Conservation (phyloP, 1,140 invertebrate genomes). For the Trigoniulus corallinus region DNA sequence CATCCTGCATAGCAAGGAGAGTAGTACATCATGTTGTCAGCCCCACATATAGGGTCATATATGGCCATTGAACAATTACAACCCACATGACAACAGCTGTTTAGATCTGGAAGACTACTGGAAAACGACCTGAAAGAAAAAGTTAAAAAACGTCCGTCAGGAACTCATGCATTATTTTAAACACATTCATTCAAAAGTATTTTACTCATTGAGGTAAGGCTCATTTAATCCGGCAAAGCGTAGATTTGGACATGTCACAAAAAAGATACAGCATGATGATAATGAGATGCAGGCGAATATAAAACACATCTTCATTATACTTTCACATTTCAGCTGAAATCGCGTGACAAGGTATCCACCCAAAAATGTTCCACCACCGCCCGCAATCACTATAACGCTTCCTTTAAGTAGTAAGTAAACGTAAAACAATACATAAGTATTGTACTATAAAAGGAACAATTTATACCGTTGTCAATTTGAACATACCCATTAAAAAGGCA, state of each 20-base stretch:
- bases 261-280: conserved; percentile 42
- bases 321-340: conserved; percentile 46
- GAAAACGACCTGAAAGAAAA: neutral
- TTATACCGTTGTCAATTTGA: neutral
- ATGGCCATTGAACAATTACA: conserved; percentile 9
- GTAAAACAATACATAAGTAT: no score
- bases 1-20: conserved; percentile 21
- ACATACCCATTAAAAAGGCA: conserved; percentile 55
- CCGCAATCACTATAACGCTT: conserved; percentile 20
- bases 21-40: conserved; percentile 20
- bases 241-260: conserved; percentile 53
- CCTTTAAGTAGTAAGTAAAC: conserved; percentile 18
- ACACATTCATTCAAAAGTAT: neutral
- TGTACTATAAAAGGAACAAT: neutral
- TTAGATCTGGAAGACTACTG: neutral
- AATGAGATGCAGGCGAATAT: conserved; percentile 38
- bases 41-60: conserved; percentile 29
- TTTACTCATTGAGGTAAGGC: conserved; percentile 26
- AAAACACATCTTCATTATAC: conserved; percentile 58
- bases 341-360: conserved; percentile 63
- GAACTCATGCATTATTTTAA: neutral
- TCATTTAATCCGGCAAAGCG: conserved; percentile 54
- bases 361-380: conserved; percentile 51
- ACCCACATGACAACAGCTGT: no score
- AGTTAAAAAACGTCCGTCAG: neutral